Evolutionary conservation across 2,797 vertebrate genomes (phyloP).

Genomic region (Cossypha polioptera): DNA sequence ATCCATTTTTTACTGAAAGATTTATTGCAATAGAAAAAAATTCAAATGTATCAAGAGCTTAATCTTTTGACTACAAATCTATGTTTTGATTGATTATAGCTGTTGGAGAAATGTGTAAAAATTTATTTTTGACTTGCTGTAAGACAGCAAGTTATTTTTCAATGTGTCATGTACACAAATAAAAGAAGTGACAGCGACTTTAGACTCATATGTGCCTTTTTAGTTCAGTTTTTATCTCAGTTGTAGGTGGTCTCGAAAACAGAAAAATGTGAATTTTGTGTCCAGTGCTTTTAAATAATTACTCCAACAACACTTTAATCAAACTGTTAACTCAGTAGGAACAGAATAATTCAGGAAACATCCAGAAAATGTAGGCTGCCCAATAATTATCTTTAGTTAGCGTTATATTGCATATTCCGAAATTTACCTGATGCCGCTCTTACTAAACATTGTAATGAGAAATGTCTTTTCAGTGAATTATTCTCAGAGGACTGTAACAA

Average conservation of each 20-base stretch:
- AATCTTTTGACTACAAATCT: slow-evolving; percentile 48
- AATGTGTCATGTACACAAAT: slow-evolving; percentile 8
- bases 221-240: not conserved
- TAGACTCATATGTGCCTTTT: not conserved
- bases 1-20: not conserved
- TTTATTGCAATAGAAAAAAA: slow-evolving; percentile 37
- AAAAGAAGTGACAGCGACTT: slow-evolving; percentile 16
- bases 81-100: slow-evolving; percentile 59
- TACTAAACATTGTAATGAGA: not conserved
- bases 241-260: not conserved
- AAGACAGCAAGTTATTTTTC: slow-evolving; percentile 50
- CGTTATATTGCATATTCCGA: not conserved
- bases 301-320: not conserved
- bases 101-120: slow-evolving; percentile 38
- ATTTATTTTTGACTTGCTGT: slow-evolving; percentile 32
- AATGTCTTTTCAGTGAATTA: not conserved
- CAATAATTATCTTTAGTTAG: not conserved
- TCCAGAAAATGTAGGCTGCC: not conserved
- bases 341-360: not conserved
- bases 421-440: not conserved
- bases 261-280: not conserved
- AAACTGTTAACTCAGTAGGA: not conserved
- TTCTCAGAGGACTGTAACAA: not conserved
- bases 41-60: slow-evolving; percentile 34
- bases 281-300: not conserved